Evolutionary conservation across 2,888 invertebrate species (phyloP).

Genomic region (Germaria angustata): DNA sequence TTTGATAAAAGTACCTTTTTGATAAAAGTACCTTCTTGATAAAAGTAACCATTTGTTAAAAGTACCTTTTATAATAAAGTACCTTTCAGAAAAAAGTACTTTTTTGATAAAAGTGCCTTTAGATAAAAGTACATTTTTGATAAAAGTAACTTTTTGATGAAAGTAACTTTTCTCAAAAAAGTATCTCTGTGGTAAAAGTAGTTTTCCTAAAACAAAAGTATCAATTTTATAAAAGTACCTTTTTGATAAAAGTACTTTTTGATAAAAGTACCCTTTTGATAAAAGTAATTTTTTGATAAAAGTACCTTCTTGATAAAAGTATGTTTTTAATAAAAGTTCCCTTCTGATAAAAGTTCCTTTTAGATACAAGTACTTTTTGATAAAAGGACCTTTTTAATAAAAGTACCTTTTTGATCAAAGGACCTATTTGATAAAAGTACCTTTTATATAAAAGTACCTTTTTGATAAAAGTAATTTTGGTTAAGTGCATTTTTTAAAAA

Average conservation of each 20-base stretch:
- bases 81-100: no score
- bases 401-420: not conserved
- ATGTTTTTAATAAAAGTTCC: not conserved
- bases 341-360: not conserved
- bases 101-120: not conserved
- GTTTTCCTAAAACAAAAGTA: not conserved
- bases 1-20: no score
- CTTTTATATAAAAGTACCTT: no score
- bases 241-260: not conserved
- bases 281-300: not conserved
- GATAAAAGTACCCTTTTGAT: not conserved
- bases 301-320: not conserved
- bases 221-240: not conserved
- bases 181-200: not conserved
- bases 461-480: no score
- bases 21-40: no score
- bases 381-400: no score
- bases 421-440: no score
- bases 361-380: not conserved
- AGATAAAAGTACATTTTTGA: not conserved
- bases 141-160: not conserved
- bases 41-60: no score
- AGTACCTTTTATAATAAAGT: no score
- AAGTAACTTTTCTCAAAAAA: no score
- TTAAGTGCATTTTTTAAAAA: no score